Conservation (phyloP, 2,113 vertebrate species). For the Ammodytes marinus region DNA sequence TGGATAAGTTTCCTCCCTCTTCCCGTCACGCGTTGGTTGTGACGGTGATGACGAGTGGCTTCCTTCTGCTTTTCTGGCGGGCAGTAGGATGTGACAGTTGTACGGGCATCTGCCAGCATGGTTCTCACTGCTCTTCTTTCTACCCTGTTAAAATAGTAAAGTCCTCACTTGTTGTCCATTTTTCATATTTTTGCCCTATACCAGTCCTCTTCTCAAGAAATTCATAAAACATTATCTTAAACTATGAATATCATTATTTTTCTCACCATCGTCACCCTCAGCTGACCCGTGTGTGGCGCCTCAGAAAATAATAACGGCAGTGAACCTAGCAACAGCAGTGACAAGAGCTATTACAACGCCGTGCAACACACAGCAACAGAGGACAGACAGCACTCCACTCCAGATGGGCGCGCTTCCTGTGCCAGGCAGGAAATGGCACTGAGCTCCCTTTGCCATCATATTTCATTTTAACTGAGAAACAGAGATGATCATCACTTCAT, state of each 20-base stretch:
- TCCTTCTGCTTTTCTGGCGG: conserved; percentile 74
- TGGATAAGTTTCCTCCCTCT: conserved; percentile 74
- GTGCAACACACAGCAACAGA: conserved; percentile 56
- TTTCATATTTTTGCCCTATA: not conserved
- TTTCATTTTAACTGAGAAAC: conserved; percentile 69
- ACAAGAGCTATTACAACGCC: conserved; percentile 62
- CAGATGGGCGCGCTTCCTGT: conserved; percentile 78
- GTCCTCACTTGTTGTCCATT: conserved; percentile 17
- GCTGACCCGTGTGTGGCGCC: conserved; percentile 34
- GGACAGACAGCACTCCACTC: conserved; percentile 62
- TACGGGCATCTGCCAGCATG: conserved; percentile 60
- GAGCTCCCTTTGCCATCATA: conserved; percentile 63
- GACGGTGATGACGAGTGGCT: conserved; percentile 75
- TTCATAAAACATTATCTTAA: conserved; percentile 29
- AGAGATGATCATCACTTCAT: conserved; percentile 74
- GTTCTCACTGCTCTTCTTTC: conserved; percentile 35
- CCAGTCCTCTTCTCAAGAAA: not conserved
- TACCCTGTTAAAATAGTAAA: conserved; percentile 44
- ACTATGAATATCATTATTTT: conserved; percentile 23
- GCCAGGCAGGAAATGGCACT: conserved; percentile 75
- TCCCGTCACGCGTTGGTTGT: conserved; percentile 67
- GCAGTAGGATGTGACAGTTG: conserved; percentile 62
- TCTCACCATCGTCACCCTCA: conserved; percentile 2
- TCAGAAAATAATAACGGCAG: conserved; percentile 52
- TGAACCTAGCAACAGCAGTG: conserved; percentile 46